Evolutionary conservation across 2,113 vertebrate genomes (phyloP), one percentile per base, ranked within the genome.

Genomic region (Mastomys natalensis): DNA sequence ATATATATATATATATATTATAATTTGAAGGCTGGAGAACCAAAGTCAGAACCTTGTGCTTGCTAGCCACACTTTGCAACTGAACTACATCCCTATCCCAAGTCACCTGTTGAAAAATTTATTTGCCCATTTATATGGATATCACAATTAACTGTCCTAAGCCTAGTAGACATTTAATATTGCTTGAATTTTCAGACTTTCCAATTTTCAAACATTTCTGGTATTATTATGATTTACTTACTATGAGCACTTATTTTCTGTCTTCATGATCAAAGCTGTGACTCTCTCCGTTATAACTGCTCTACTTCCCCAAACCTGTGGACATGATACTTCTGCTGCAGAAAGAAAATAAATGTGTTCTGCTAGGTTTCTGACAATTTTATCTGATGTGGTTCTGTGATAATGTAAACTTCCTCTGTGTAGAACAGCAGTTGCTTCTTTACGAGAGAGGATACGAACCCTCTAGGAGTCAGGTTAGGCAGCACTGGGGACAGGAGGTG

Each of bases 351-450:
- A 91, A 72, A 40, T 92, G 43, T 48, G 95, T 81, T 82, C 68
- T 62, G 40, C 85, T 82, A 77, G 17, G 10, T 40, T 92, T 92
- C 91, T 9, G 53, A 96, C 43, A 40, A n/a, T 87, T 66, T 82
- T 66, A 68, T 90, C 94, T 37, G 21, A 66, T 66, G 29, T 85
- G 70, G n/a, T 8, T 87, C 66, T 86, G 5, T 89, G 74, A 64
- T 58, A 24, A 62, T 48, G 24, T 29, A 22, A 95, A 74, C 40
- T 87, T 37, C 43, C 43, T 72, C 16, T 77, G 15, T 72, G 29
- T 64, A 45, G 90, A 77, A 94, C 72, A 74, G 29, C 60, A 45
- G 21, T 66, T 74, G 72, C 22, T 73, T 19, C 62, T 87, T 48
- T 87, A 51, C 31, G 1, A 84, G 55, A 16, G 55, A 16, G n/a